Base-by-base conservation (phyloP, 2,113 vertebrate species). In the Fulmarus glacialis region DNA sequence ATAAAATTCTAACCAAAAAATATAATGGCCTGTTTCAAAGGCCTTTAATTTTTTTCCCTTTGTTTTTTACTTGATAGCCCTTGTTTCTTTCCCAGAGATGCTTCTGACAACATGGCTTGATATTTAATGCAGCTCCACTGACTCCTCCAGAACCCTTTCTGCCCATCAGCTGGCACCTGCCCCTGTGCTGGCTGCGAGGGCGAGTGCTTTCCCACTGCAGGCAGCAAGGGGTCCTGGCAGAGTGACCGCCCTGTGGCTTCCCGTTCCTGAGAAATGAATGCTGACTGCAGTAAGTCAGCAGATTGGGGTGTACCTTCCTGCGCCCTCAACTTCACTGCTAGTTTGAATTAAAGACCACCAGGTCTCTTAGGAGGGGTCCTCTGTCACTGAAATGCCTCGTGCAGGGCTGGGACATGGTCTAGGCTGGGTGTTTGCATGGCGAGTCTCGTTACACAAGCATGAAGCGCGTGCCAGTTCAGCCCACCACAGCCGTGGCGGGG, bases 371-470 rank as follows among this genome's bases (percentile, higher is more conserved):
- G 52, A 72, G 45, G 16, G 34, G 7, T 43, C 5, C 5, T 53
- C 15, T 77, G 34, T 59, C 47, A 1, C 58, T 36, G 15, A 8
- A n/a, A 8, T 11, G 47, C 26, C 47, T 9, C 3, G 4, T 16
- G 15, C 42, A 53, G 74, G 70, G 32, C 70, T 32, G 8, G 34
- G 56, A 42, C 1, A 2, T 13, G 32, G 14, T 45, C 47, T 19
- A 27, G 63, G 36, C 64, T 43, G 26, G 16, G 53, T 12, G n/a
- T 67, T 71, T 55, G 64, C 36, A 1, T 3, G n/a, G 56, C 0
- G 0, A 17, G 38, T n/a, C 72, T 36, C 0, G 0, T 73, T 68
- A 24, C 58, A 20, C 22, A 2, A 9, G n/a, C 15, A 1, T 2
- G 34, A 70, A 66, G 42, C 82, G 18, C 0, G 1, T 32, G 50